Evolutionary conservation across 2,113 vertebrate genomes (phyloP), one percentile per base, ranked within the genome.

Genomic region (Brachionichthys hirsutus): DNA sequence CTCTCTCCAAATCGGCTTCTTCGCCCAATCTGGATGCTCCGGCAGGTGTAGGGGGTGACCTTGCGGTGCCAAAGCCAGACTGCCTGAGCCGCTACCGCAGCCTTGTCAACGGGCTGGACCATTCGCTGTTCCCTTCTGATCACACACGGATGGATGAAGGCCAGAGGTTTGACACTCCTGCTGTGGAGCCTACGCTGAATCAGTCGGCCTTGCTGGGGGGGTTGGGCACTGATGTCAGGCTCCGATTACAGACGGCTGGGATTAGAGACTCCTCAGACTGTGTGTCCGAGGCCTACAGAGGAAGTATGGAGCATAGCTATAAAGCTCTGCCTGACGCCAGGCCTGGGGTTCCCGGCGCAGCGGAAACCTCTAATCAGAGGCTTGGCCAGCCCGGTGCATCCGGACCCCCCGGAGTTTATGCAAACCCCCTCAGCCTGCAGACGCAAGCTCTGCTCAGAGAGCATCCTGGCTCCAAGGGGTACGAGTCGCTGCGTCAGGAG

Each of bases 131-230:
- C 78, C 91, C 93, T 42, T 62, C 83, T 1, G 93, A 95, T 38
- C 93, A 88, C 68, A 69, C 88, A 0, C 88, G 89, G 59, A 40
- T 92, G 48, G 94, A 95, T 4, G 93, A 93, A 0, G 45, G 80
- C 58, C 94, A 94, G 75, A 93, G 90, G 85, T 97, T 98, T 70
- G 93, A 94, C 74, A 92, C 88, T 34, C 94, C 95, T 11, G 67
- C 84, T n/a, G 73, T 98, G 40, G 97, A 98, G 69, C 90, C 87
- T 20, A 96, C 97, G 0, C 84, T 98, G 16, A 98, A 95, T 90
- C 96, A 97, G 83, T 94, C 97, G 0, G 77, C 84, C 8, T 67
- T 97, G 44, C 62, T 92, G 48, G 92, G 94, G 44, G 92, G 89
- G 0, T 67, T 94, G 55, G 92, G 89, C 58, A 38, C 91, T 12